Base-by-base conservation (phyloP, 2,797 vertebrate genomes). In the Cuculus canorus region DNA sequence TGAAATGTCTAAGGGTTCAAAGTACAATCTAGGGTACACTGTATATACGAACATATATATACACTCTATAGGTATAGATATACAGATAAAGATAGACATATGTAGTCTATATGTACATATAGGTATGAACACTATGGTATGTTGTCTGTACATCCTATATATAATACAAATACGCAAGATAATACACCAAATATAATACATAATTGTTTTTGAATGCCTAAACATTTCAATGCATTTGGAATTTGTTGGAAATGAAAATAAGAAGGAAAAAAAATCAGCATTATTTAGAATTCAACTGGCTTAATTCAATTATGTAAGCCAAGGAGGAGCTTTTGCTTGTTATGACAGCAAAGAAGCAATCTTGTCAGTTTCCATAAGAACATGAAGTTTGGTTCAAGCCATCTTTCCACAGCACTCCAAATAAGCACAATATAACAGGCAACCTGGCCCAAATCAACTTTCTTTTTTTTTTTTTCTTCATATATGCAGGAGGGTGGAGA, bases 401-500 rank as follows among this genome's bases (percentile, higher is more conserved):
- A 2, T 41, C 33, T 71, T 61, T 76, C 41, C 56, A 41, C 5
- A 50, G 12, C 32, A 77, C 59, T 65, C 9, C 90, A 61, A 90
- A 27, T 17, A 93, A 45, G 8, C 17, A n/a, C 10, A 43, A 27
- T 43, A 59, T 56, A 56, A 56, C 27, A 63, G 17, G 7, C 22
- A 66, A 10, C 33, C 10, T 39, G 11, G 11, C 11, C 64, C 19
- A 3, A 80, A 28, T 48, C 43, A 85, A 39, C 7, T n/a, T n/a
- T n/a, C n/a, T n/a, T n/a, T n/a, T n/a, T n/a, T n/a, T n/a, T n/a
- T 8, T 47, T 63, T 77, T 65, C 47, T 82, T 43, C 37, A 59
- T 13, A 10, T 19, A n/a, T 7, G 3, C 3, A 25, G 48, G 16
- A 61, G 3, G 4, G 25, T 9, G 5, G 3, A 78, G 19, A n/a